Base-by-base conservation (phyloP, 2,888 invertebrate species). In the Malacosoma neustria region DNA sequence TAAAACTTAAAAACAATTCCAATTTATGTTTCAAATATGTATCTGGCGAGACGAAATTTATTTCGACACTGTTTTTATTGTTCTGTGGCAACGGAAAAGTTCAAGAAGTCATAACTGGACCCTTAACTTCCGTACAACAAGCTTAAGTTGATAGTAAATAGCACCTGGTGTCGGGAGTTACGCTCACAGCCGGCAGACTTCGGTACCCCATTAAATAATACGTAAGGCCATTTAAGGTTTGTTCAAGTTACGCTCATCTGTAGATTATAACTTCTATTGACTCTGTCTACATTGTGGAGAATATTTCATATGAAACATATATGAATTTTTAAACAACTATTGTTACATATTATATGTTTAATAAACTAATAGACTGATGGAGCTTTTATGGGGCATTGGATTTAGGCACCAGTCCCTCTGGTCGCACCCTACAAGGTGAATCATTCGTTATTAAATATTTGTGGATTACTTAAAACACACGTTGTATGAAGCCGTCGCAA, bases 81-180 rank as follows among this genome's bases (percentile, higher is more conserved):
- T 35, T 11, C 30, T 30, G 9, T 30, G 11, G 30, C 35, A 14
- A 30, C 29, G 14, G 30, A 30, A 30, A 35, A 35, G 30, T 35
- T 30, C 15, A 11, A 30, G 35, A 35, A 35, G 35, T 35, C 35
- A 14, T 35, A 30, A 35, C 30, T 22, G 30, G 30, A 13, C 35
- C 30, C 29, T 3, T 11, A 30, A 30, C 30, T 35, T 30, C 7
- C 14, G 14, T 14, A 13, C 11, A 11, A 14, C 35, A 13, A 11
- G 29, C 35, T 35, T 11, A 30, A 30, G 9, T 11, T 30, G 35
- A 29, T 29, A 34, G 34, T 35, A 35, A 35, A 14, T 14, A n/a
- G 11, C 35, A 35, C 35, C 35, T 35, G 35, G 35, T 30, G 30
- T 30, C 30, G 14, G 35, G 30, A 35, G 35, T 35, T 35, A 35